Evolutionary conservation across 2,797 vertebrate genomes (phyloP).

Genomic region (Scyliorhinus canicula): DNA sequence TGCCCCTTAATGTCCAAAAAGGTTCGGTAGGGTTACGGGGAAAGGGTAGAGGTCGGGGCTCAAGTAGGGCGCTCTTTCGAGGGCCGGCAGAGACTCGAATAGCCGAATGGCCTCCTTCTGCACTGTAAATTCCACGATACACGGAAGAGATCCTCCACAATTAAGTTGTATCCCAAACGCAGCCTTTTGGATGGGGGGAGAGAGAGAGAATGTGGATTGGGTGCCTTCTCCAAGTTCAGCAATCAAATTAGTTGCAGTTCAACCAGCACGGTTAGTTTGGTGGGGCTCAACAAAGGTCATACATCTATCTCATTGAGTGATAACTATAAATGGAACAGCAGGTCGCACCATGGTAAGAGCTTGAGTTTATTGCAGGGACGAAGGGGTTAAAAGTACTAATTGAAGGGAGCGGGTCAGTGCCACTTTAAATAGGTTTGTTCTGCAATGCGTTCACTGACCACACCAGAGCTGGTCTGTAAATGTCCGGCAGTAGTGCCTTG

Average conservation of each 20-base stretch:
- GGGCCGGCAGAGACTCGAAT: too few relatives aligned
- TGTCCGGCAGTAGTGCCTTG: neutral
- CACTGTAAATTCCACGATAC: too few relatives aligned
- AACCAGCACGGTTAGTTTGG: neutral
- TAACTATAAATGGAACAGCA: neutral
- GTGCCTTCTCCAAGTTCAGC: neutral
- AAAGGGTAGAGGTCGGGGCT: too few relatives aligned
- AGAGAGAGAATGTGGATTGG: neutral
- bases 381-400: neutral
- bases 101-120: too few relatives aligned
- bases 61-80: too few relatives aligned
- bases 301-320: too few relatives aligned
- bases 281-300: neutral
- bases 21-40: too few relatives aligned
- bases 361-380: neutral
- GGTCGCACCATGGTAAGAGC: neutral
- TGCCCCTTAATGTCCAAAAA: too few relatives aligned
- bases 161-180: neutral
- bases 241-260: neutral
- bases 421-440: neutral
- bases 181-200: neutral
- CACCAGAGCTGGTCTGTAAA: neutral
- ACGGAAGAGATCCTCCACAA: neutral
- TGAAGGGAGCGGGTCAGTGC: neutral
- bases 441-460: neutral